Evolutionary conservation across 2,797 vertebrate species (phyloP).

Genomic region (Nothura maculosa): DNA sequence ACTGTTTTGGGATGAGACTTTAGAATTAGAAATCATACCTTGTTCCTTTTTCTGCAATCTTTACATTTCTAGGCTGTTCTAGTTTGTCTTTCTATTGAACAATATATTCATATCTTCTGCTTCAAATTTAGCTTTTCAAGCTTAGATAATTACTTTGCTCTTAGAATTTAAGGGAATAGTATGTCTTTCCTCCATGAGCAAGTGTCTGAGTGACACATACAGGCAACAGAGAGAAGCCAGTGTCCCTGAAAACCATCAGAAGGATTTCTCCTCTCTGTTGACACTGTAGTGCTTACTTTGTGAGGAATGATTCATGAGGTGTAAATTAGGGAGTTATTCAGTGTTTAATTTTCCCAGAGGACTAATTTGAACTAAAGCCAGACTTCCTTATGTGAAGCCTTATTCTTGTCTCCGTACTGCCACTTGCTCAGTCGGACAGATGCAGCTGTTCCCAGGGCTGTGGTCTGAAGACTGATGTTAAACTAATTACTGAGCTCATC

Average conservation of each 20-base stretch:
- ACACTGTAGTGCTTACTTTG: not conserved
- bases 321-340: conserved; percentile 2
- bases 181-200: not conserved
- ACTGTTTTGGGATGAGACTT: not conserved
- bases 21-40: not conserved
- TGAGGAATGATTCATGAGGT: not conserved
- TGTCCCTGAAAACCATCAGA: not conserved
- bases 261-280: conserved; percentile 9
- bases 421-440: not conserved
- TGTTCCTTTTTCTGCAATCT: not conserved
- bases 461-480: not conserved
- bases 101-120: not conserved
- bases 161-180: not conserved
- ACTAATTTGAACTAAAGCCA: not conserved
- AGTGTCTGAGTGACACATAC: not conserved
- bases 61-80: not conserved
- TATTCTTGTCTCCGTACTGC: not conserved
- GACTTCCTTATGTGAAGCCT: not conserved
- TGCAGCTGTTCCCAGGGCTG: not conserved
- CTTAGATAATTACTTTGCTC: not conserved
- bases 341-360: not conserved
- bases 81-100: not conserved
- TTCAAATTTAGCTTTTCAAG: not conserved
- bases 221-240: not conserved
- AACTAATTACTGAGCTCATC: not conserved